Evolutionary conservation across 2,888 invertebrate genomes (phyloP), one percentile per base, ranked within the genome.

Genomic region (Tortrix viridana): DNA sequence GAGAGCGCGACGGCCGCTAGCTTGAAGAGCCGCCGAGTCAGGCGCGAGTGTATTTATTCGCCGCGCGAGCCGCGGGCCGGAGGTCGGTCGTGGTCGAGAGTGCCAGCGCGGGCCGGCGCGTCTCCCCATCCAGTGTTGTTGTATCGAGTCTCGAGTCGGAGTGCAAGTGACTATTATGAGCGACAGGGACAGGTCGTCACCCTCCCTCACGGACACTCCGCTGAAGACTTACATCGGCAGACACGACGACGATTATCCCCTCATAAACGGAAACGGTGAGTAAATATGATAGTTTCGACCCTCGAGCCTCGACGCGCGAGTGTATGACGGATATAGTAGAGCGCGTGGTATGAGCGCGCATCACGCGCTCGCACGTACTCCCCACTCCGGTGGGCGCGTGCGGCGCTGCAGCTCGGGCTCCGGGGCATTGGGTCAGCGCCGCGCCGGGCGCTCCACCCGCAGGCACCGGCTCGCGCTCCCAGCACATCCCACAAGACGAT

Each of bases 141-240:
- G 58, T 63, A 63, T 63, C 52, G 43, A 63, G 63, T 58, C 52
- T 63, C 32, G 63, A 58, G 63, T 53, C 53, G 63, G 63, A 58
- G 63, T 63, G 57, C 47, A 86, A 89, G 91, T 91, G 91, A 93
- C 94, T 95, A 95, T 94, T 94, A 96, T 96, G 96, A 96, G 96
- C 93, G 96, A 96, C 94, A 96, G 96, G 94, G 96, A 96, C 94
- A 95, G 96, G 93, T 95, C 95, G 92, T 96, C 96, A 93, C 96
- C 96, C 91, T 96, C 96, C 94, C 95, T 96, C 91, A 95, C 96
- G 93, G 96, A 96, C 94, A 96, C 95, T 93, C 96, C 96, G 93
- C 94, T 95, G 87, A 96, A 96, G 94, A 96, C 96, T 82, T 95
- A 96, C 92, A 95, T 96, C 88, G 95, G 95, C 89, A 95, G 96